Base-by-base conservation (phyloP, 2,797 vertebrate species). In the Meda fulgida region DNA sequence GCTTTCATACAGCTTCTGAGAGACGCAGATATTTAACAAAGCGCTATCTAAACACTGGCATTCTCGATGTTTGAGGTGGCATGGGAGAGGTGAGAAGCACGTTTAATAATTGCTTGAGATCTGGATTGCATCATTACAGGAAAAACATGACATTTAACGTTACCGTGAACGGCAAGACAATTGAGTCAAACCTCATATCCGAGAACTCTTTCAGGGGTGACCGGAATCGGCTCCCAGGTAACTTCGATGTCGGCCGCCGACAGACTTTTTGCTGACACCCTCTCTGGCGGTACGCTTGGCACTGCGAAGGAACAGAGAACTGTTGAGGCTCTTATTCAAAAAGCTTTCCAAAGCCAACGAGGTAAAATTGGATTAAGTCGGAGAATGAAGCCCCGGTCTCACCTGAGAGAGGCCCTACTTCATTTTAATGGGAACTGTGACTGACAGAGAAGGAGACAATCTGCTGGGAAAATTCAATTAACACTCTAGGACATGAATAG, bases 171-270 rank as follows among this genome's bases (percentile, higher is more conserved):
- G 4, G 4, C 7, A 55, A 86, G 55, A 84, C 55, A 72, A 58
- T 72, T 40, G 36, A 66, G 76, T 78, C 83, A 85, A 93, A 99
- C 98, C 97, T 99, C 97, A 18, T 98, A 98, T 91, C 98, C 98
- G 13, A 98, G 96, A 80, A 99, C 95, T 92, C 96, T 96, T 77
- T 97, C 97, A 66, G 96, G 94, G 31, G 94, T 94, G 91, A 94
- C 93, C 4, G 95, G 95, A 43, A 97, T 91, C 80, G 94, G 90
- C 10, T 92, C 92, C 97, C 97, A 99, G 82, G 94, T 95, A 87
- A 98, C 96, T 93, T 97, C 93, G 83, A 99, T 97, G 92, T 96
- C 95, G 0, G 95, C 96, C 85, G 97, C 96, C 3, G 97, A 97
- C 83, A 98, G 92, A 91, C 96, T 98, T 55, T 91, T 93, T 2